These are phyloP conservation scores for Cyanistes caeruleus DNA, from an alignment of 2,113 vertebrate genomes.

Conservation along the genomic window DNA sequence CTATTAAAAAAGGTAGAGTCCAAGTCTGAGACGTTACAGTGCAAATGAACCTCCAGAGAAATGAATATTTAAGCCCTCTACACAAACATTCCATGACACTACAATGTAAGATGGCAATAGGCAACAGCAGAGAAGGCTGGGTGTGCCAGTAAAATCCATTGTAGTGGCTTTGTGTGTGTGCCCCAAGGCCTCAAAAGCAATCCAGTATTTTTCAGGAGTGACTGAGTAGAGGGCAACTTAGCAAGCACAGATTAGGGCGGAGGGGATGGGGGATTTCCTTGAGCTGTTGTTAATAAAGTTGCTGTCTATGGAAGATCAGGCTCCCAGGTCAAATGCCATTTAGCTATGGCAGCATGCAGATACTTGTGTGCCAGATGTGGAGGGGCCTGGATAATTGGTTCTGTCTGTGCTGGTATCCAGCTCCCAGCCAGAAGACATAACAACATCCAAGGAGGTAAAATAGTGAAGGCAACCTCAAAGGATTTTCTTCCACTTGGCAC, in stretches of 20 bases:
- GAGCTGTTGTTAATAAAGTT: slow-evolving; percentile 9
- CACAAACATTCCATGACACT: not conserved
- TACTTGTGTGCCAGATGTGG: not conserved
- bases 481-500: not conserved
- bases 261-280: not conserved
- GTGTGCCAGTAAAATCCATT: not conserved
- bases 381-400: slow-evolving; percentile 9
- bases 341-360: not conserved
- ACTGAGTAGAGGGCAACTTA: not conserved
- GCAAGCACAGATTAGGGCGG: not conserved
- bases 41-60: not conserved
- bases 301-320: not conserved
- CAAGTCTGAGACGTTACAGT: not conserved
- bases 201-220: not conserved
- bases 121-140: not conserved
- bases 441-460: slow-evolving; percentile 6
- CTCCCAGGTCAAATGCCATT: slow-evolving; percentile 23
- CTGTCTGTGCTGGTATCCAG: not conserved
- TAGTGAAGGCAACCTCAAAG: slow-evolving; percentile 2
- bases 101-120: not conserved
- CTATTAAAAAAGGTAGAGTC: slow-evolving; percentile 29
- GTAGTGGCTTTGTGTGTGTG: not conserved
- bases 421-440: slow-evolving; percentile 29
- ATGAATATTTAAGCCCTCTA: not conserved
- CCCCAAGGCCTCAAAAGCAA: not conserved